Base-by-base conservation (phyloP, 2,797 vertebrate genomes). In the Cyprinella venusta region DNA sequence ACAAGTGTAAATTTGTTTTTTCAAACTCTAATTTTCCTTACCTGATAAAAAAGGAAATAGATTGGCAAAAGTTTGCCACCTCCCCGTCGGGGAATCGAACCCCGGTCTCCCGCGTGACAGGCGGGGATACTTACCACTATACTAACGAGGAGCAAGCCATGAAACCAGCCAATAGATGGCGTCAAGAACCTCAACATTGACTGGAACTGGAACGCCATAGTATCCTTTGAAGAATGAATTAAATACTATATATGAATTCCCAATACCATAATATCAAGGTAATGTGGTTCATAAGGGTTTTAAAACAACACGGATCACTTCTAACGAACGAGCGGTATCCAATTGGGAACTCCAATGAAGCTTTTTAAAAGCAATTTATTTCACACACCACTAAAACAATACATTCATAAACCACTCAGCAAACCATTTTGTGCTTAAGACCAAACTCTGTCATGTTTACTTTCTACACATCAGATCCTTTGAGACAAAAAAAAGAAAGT, bases 361-460 rank as follows among this genome's bases (percentile, higher is more conserved):
- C 87, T 92, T 92, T 92, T 89, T 92, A 90, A 93, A 94, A 92
- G 89, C 90, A 86, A 89, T 94, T 93, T 93, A 93, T 93, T 94
- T 91, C 88, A 92, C 86, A 92, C 89, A 91, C 86, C 88, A 91
- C 90, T 91, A 88, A 91, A 92, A 93, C 84, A 89, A 89, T 90
- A 26, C 84, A 86, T 83, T 82, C 86, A 85, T 74, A 90, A 92
- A 89, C 86, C 88, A 91, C 86, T 89, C 84, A 85, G 88, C 87
- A 90, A 91, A 86, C 81, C 82, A 72, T 88, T 64, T 87, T 78
- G 70, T 80, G 69, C 69, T 88, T 88, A 85, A 90, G 85, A 85
- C 86, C 85, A 79, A 83, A 79, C 82, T 36, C 36, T n/a, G 45
- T 1, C 67, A 63, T 48, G 30, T 38, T 63, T 33, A 33, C 24